Evolutionary conservation across 1,140 invertebrate genomes (phyloP).

Genomic region (Papilio polytes): DNA sequence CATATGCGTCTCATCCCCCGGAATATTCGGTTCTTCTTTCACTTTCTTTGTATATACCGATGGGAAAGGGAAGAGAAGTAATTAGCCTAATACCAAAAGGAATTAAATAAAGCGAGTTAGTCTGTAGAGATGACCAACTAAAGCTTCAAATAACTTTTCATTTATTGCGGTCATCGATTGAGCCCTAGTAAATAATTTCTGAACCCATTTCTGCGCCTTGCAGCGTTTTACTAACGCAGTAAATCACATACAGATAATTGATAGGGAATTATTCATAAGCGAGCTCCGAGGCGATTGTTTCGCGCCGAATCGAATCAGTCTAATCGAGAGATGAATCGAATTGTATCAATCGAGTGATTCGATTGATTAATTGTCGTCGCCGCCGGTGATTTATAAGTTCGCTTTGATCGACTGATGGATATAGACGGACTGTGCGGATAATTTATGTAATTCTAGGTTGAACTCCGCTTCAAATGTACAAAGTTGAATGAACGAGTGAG

Average conservation of each 20-base stretch:
- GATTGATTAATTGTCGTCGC: conserved; percentile 69
- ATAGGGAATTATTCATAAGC: conserved; percentile 66
- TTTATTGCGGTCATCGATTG: neutral
- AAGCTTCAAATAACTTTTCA: neutral
- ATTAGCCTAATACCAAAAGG: neutral
- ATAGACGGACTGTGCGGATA: conserved; percentile 42
- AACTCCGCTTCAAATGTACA: conserved; percentile 19
- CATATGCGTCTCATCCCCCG: too few species aligned
- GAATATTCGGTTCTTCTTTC: too few species aligned
- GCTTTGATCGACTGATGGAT: conserved; percentile 56
- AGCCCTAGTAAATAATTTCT: conserved; percentile 16
- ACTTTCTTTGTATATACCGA: too few species aligned
- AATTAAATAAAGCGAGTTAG: neutral
- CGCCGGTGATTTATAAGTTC: conserved; percentile 66
- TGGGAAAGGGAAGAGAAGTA: too few species aligned
- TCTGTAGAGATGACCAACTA: neutral
- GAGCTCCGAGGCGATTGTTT: conserved; percentile 61
- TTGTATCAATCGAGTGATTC: conserved; percentile 62
- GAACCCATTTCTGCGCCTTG: conserved; percentile 47
- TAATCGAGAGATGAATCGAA: conserved; percentile 72
- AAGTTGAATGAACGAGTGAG: conserved; percentile 23
- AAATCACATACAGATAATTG: conserved; percentile 53
- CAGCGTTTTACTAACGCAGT: conserved; percentile 31
- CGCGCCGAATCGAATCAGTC: conserved; percentile 63
- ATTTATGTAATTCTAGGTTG: conserved; percentile 48